Evolutionary conservation across 2,797 vertebrate genomes (phyloP).

Genomic region (Sciurus vulgaris): DNA sequence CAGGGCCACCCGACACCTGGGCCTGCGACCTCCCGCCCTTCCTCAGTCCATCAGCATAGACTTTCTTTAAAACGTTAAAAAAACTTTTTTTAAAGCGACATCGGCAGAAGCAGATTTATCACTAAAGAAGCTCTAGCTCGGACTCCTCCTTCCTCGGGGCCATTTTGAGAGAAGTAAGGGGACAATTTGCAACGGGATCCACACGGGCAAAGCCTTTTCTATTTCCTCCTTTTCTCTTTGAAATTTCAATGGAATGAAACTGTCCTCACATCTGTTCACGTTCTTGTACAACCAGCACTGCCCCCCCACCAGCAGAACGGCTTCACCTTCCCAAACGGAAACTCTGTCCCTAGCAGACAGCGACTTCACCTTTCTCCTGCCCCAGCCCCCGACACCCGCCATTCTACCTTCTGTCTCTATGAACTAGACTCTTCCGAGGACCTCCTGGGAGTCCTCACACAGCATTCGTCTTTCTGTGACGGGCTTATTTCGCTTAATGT

Average conservation of each 20-base stretch:
- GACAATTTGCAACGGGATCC: not conserved
- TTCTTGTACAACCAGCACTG: no score
- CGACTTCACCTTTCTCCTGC: not conserved
- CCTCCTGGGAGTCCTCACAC: no score
- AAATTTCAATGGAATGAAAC: not conserved
- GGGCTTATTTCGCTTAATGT: no score
- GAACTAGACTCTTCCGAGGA: no score
- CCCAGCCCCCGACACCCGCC: no score
- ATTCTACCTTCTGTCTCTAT: no score
- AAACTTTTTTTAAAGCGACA: not conserved
- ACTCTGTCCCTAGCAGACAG: not conserved
- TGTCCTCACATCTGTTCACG: not conserved
- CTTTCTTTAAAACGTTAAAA: not conserved
- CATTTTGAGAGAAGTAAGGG: not conserved
- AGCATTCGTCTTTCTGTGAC: no score
- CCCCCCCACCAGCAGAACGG: not conserved
- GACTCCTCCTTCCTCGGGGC: not conserved
- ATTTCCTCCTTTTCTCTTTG: not conserved
- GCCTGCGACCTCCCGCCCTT: not conserved
- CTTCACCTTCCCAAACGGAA: not conserved
- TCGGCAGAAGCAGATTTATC: not conserved
- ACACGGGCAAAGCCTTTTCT: not conserved
- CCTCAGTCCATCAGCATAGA: not conserved
- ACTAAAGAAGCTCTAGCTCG: not conserved
- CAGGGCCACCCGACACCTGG: fast-evolving